Conservation (phyloP, 2,113 vertebrate genomes). For the Pyxicephalus adspersus region DNA sequence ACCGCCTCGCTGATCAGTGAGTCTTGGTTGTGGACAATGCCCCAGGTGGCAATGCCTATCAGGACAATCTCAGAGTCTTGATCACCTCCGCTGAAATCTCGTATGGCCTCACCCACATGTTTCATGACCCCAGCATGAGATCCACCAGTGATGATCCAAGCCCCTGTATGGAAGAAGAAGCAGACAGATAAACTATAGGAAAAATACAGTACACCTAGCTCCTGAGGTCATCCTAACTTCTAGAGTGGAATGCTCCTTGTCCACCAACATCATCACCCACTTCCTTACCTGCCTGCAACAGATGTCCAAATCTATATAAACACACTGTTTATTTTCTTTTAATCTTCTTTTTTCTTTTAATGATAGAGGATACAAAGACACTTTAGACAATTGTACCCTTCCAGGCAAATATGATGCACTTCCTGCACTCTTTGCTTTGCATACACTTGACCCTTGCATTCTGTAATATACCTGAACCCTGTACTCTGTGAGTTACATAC, state of each 20-base stretch:
- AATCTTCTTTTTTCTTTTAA: too few relatives aligned
- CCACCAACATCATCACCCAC: neutral
- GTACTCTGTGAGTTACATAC: too few relatives aligned
- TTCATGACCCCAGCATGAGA: slow-evolving; percentile 81
- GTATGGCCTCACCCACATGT: slow-evolving; percentile 77
- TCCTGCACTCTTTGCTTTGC: too few relatives aligned
- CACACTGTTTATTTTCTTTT: too few relatives aligned
- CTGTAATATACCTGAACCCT: too few relatives aligned
- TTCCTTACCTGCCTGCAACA: too few relatives aligned
- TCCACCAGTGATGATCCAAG: slow-evolving; percentile 82
- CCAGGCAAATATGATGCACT: too few relatives aligned
- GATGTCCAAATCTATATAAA: too few relatives aligned
- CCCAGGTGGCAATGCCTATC: slow-evolving; percentile 80
- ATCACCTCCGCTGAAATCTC: slow-evolving; percentile 68
- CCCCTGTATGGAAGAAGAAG: slow-evolving; percentile 65
- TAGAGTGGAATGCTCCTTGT: neutral
- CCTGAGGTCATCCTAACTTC: neutral
- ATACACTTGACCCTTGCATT: too few relatives aligned
- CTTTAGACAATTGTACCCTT: too few relatives aligned
- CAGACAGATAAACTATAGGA: neutral
- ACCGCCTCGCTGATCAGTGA: slow-evolving; percentile 61
- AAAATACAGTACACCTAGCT: neutral
- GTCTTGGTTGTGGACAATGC: slow-evolving; percentile 72
- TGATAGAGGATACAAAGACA: too few relatives aligned
- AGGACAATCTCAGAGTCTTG: slow-evolving; percentile 69